These are phyloP conservation scores for Corella eumyota DNA, from an alignment of 23 tunicate genomes.

Conservation along the genomic window DNA sequence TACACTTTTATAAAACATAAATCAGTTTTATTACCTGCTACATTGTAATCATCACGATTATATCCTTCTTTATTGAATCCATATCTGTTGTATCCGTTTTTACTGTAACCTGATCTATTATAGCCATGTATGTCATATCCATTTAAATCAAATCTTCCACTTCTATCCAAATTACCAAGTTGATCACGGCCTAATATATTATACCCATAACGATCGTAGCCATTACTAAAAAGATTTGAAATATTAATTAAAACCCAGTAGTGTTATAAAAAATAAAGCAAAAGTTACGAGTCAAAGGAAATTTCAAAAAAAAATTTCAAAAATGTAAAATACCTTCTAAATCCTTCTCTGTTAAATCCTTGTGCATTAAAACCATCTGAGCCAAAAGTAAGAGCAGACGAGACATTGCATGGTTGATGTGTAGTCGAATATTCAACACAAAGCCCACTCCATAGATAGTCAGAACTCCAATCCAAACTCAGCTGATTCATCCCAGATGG, in stretches of 20 bases:
- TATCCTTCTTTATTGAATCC: slow-evolving; percentile 40
- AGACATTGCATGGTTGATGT: slow-evolving; percentile 39
- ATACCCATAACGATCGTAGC: slow-evolving; percentile 54
- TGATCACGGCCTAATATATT: slow-evolving; percentile 46
- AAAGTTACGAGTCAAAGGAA: too few relatives aligned
- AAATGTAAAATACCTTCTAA: slow-evolving; percentile 57
- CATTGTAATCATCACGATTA: slow-evolving; percentile 45
- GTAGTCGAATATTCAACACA: slow-evolving; percentile 35
- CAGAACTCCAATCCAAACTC: slow-evolving; percentile 23
- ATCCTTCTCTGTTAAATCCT: slow-evolving; percentile 72
- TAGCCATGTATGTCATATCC: slow-evolving; percentile 80
- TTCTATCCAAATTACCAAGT: slow-evolving; percentile 26
- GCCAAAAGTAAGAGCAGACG: slow-evolving; percentile 28
- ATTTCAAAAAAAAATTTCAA: too few relatives aligned
- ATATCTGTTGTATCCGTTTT: slow-evolving; percentile 50
- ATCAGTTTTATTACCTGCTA: slow-evolving; percentile 4
- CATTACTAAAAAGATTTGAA: slow-evolving; percentile 50
- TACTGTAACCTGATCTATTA: slow-evolving; percentile 49
- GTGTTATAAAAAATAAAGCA: too few relatives aligned
- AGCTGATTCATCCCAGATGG: slow-evolving; percentile 6
- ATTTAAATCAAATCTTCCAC: slow-evolving; percentile 29
- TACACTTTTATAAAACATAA: not conserved
- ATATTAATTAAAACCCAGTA: too few relatives aligned
- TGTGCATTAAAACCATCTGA: slow-evolving; percentile 63
- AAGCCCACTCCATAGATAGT: slow-evolving; percentile 55